phyloP scores from a whole-genome alignment of 2,113 vertebrate species.

The Nesogale talazaci region DNA sequence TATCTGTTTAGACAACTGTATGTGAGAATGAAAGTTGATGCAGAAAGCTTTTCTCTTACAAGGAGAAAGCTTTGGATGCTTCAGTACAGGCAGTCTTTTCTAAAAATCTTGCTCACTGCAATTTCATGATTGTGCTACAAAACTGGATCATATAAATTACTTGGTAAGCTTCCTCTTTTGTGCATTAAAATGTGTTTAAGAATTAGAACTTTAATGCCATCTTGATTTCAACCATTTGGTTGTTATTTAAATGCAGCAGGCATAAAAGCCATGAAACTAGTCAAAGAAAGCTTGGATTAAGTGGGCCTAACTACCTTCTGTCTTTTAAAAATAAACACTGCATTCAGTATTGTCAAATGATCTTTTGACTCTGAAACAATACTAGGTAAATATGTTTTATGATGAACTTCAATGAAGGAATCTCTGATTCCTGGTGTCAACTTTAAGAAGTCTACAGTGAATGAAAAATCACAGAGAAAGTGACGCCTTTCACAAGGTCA shows the following conservation, averaged over 20 bases:
- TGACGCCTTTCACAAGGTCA: conserved; percentile 7
- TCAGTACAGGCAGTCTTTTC: neutral
- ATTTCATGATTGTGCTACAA: conserved; percentile 2
- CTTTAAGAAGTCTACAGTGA: neutral
- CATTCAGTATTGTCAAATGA: conserved; percentile 59
- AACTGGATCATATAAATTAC: conserved; percentile 38
- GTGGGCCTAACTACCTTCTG: conserved; percentile 3
- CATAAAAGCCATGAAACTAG: conserved; percentile 28
- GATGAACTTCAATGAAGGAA: neutral
- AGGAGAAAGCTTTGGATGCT: neutral
- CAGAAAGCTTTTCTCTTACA: neutral
- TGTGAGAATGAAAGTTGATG: neutral
- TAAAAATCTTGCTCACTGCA: neutral
- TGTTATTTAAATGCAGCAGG: conserved; percentile 23
- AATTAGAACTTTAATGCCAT: neutral
- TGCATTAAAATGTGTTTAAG: conserved; percentile 22
- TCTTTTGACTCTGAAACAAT: neutral
- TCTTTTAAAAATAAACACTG: conserved; percentile 60
- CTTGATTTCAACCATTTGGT: conserved; percentile 27
- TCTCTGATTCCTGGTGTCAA: neutral
- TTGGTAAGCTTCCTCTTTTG: conserved; percentile 22
- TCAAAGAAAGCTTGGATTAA: conserved; percentile 27
- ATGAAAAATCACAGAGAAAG: conserved; percentile 5
- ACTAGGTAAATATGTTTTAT: conserved; percentile 37
- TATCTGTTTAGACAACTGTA: neutral